Conservation (phyloP, 2,113 vertebrate species). For the Cinclus cinclus region DNA sequence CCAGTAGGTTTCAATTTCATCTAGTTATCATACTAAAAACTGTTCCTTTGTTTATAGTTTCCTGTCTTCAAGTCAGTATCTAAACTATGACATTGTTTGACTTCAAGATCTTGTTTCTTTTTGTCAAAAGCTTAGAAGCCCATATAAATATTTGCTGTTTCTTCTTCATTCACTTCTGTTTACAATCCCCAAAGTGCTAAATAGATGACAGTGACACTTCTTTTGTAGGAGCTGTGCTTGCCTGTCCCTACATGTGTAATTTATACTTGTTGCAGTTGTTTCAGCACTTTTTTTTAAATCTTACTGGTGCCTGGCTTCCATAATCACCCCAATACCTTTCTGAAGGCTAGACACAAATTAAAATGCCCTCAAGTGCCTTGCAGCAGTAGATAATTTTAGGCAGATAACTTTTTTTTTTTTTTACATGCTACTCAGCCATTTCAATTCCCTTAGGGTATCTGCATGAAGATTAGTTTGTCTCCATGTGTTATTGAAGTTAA, state of each 20-base stretch:
- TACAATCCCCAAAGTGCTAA: constrained; percentile 33
- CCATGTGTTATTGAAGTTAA: neutral
- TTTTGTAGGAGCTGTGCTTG: neutral
- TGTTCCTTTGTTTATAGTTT: neutral
- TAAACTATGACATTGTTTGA: constrained; percentile 16
- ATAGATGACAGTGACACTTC: constrained; percentile 32
- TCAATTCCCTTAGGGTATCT: neutral
- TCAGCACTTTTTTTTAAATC: neutral
- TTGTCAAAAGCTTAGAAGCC: constrained; percentile 37
- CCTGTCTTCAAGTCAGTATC: neutral
- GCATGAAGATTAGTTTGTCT: neutral
- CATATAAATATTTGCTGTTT: constrained; percentile 50
- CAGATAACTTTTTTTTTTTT: neutral
- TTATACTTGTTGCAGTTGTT: constrained; percentile 23
- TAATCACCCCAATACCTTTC: neutral
- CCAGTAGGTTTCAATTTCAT: neutral
- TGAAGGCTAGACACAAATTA: constrained; percentile 2
- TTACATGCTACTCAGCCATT: neutral
- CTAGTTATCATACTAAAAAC: neutral
- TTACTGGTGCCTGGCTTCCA: neutral
- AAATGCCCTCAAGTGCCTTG: neutral
- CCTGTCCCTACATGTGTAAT: constrained; percentile 31
- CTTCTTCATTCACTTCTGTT: constrained; percentile 39
- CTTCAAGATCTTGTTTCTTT: constrained; percentile 15
- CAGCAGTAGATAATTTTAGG: neutral